Evolutionary conservation across 1,140 invertebrate genomes (phyloP).

Genomic region (Drosophila neocordata): DNA sequence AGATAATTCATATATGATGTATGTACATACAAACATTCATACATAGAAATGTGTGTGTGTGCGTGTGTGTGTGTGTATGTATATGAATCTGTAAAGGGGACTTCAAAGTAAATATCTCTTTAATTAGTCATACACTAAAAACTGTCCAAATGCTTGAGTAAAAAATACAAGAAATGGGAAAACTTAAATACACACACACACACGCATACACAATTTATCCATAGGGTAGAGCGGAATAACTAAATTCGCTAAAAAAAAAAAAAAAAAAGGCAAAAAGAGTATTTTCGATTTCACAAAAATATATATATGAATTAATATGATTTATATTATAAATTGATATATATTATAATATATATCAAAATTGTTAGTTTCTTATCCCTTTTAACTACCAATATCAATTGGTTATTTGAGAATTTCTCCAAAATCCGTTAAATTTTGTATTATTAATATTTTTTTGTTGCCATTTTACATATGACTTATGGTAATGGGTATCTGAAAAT

Average conservation of each 20-base stretch:
- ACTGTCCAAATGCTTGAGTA: conserved; percentile 30
- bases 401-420: no score
- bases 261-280: no score
- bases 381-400: no score
- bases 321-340: no score
- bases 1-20: conserved; percentile 16
- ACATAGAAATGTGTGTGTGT: conserved; percentile 36
- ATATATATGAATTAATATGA: no score
- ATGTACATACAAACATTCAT: not conserved
- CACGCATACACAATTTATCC: not conserved
- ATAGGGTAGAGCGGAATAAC: not conserved
- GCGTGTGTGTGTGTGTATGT: conserved; percentile 14
- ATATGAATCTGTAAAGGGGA: conserved; percentile 27
- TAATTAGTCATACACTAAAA: conserved; percentile 67
- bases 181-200: not conserved
- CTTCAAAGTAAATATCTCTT: conserved; percentile 70
- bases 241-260: not conserved
- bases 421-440: no score
- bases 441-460: no score
- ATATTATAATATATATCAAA: no score
- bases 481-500: not conserved
- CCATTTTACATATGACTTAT: no score
- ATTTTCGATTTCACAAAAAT: no score
- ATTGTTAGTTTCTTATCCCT: no score
- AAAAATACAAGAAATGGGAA: conserved; percentile 35